Percentiles rank a stretch among this genome's conserved stretches.
Evolutionary conservation across 2,113 vertebrate species (phyloP).

Genomic region (Riparia riparia): DNA sequence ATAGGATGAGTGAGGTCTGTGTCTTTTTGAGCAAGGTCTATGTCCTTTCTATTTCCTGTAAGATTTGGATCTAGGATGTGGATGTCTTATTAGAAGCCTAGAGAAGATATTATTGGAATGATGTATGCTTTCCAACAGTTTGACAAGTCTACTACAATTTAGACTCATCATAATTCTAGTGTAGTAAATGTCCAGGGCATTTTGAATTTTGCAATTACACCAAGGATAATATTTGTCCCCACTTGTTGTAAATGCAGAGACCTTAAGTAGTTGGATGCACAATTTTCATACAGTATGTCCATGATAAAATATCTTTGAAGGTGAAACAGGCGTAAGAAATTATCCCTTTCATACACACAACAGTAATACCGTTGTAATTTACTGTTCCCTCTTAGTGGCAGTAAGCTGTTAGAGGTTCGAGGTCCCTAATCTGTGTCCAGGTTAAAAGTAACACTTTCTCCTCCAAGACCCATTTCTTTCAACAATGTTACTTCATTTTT

Average conservation of each 20-base stretch:
- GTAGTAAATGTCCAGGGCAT: neutral
- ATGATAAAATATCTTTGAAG: neutral
- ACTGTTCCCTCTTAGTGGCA: neutral
- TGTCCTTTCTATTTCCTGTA: neutral
- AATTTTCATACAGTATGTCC: neutral
- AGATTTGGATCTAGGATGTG: neutral
- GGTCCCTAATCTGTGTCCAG: neutral
- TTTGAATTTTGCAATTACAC: neutral
- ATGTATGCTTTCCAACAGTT: neutral
- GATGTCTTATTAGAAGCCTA: neutral
- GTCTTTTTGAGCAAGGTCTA: neutral
- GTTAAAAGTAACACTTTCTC: neutral
- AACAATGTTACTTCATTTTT: neutral
- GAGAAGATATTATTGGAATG: neutral
- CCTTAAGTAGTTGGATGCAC: neutral
- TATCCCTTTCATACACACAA: neutral
- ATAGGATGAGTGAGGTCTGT: neutral
- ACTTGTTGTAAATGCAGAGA: neutral
- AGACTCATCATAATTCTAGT: neutral
- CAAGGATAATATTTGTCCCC: neutral
- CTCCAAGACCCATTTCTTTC: neutral
- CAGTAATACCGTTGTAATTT: neutral
- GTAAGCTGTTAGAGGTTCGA: neutral
- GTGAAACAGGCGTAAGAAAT: slow-evolving; percentile 9
- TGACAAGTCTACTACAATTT: neutral